Percentiles rank a stretch among this genome's conserved stretches.
Evolutionary conservation across 2,113 vertebrate species (phyloP).

Genomic region (Scomber japonicus): DNA sequence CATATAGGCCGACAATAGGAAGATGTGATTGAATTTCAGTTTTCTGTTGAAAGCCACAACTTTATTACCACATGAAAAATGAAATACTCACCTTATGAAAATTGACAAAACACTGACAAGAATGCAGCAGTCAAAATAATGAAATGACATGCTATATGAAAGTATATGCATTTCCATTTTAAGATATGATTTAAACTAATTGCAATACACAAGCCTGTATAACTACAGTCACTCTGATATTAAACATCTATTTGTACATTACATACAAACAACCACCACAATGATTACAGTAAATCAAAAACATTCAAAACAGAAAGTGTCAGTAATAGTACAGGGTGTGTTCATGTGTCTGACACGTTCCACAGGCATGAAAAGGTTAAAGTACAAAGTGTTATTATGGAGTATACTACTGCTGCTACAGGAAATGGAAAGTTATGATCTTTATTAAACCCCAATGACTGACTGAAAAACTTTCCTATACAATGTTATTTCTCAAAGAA

Average conservation of each 20-base stretch:
- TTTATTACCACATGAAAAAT: no score
- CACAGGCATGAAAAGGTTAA: conserved; percentile 35
- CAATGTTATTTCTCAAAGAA: neutral
- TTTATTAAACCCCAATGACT: neutral
- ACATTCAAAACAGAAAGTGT: neutral
- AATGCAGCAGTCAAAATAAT: no score
- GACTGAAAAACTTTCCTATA: neutral
- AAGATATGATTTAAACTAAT: neutral
- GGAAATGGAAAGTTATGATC: conserved; percentile 3
- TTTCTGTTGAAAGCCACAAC: neutral
- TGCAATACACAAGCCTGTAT: neutral
- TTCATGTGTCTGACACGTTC: conserved; percentile 34
- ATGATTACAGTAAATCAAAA: neutral
- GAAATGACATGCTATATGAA: no score
- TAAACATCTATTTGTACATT: neutral
- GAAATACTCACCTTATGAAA: no score
- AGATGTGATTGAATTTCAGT: neutral
- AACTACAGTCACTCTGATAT: neutral
- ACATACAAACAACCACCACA: neutral
- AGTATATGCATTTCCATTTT: neutral
- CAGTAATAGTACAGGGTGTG: neutral
- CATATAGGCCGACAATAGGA: neutral
- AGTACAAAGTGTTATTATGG: conserved; percentile 50
- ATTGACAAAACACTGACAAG: no score
- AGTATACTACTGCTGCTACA: neutral